Evolutionary conservation across 2,888 invertebrate species (phyloP).

Genomic region (Anaspis maculata): DNA sequence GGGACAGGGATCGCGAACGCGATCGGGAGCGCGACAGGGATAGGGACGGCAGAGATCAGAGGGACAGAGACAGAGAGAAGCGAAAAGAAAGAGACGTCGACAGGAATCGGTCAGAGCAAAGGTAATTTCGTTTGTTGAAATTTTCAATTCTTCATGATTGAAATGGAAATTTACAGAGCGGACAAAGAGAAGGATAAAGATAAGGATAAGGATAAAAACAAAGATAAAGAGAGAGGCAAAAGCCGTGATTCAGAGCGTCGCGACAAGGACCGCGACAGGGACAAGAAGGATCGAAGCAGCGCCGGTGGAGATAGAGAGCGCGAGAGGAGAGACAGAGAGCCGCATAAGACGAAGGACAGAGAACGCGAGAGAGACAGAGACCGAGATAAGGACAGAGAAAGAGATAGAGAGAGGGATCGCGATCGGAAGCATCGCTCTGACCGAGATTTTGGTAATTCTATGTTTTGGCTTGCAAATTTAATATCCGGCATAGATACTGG

Average conservation of each 20-base stretch:
- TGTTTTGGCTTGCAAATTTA: constrained; percentile 2
- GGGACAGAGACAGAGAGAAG: constrained; percentile 21
- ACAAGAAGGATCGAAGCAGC: no score
- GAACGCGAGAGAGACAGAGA: constrained; percentile 27
- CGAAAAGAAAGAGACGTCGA: constrained; percentile 18
- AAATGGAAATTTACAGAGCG: constrained; percentile 13
- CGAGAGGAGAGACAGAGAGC: constrained; percentile 23
- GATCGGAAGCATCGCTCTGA: constrained; percentile 32
- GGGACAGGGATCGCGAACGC: no score
- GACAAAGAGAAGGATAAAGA: constrained; percentile 29
- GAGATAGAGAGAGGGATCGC: constrained; percentile 27
- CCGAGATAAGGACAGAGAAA: constrained; percentile 23
- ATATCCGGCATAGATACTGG: background rate
- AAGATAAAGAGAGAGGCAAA: constrained; percentile 21
- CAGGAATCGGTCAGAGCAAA: constrained; percentile 26
- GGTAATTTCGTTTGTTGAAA: constrained; percentile 14
- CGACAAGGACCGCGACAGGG: background rate
- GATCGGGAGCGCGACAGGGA: constrained; percentile 20
- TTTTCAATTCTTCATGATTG: background rate
- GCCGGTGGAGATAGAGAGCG: constrained; percentile 17
- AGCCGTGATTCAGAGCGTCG: background rate
- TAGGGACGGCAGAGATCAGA: constrained; percentile 15
- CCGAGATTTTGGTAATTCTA: constrained; percentile 29
- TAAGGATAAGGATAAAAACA: constrained; percentile 20
- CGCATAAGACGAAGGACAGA: constrained; percentile 24